phyloP scores from a whole-genome alignment of 2,888 invertebrate species.

The Cephus rjabovi region DNA sequence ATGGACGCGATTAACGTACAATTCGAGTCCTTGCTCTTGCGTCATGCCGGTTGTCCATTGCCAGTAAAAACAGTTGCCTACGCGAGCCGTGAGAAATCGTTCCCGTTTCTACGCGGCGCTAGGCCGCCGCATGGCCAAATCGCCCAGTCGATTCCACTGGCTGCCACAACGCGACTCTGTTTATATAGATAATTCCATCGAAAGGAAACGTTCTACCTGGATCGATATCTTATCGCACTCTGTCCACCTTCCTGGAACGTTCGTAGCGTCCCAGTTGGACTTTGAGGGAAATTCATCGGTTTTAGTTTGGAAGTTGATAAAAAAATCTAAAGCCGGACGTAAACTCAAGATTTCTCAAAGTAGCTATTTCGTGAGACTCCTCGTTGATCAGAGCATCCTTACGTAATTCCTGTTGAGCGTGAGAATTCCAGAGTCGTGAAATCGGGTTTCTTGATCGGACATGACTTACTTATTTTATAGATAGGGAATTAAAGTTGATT shows the following conservation, averaged over 20 bases:
- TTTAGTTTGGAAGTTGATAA: background rate
- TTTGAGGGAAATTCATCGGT: background rate
- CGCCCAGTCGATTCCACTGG: background rate
- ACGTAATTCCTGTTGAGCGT: background rate
- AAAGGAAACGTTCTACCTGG: background rate
- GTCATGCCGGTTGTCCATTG: background rate
- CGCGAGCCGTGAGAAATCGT: background rate
- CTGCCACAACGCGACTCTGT: background rate
- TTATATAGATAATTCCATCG: background rate
- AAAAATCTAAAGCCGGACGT: background rate
- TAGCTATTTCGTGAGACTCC: background rate
- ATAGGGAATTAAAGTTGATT: slow-evolving; percentile 8
- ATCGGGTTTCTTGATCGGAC: background rate
- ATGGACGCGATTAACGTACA: background rate
- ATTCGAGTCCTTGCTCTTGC: background rate
- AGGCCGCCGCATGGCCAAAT: background rate
- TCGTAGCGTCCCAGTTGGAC: background rate
- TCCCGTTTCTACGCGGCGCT: background rate
- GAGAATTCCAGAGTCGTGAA: background rate
- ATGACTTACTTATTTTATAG: background rate
- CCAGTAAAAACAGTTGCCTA: background rate
- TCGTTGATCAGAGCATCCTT: background rate
- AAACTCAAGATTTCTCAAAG: background rate
- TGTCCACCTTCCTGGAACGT: too few relatives aligned
- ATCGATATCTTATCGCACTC: background rate